Evolutionary conservation across 2,113 vertebrate species (phyloP).

Genomic region (Thamnophis sirtalis): DNA sequence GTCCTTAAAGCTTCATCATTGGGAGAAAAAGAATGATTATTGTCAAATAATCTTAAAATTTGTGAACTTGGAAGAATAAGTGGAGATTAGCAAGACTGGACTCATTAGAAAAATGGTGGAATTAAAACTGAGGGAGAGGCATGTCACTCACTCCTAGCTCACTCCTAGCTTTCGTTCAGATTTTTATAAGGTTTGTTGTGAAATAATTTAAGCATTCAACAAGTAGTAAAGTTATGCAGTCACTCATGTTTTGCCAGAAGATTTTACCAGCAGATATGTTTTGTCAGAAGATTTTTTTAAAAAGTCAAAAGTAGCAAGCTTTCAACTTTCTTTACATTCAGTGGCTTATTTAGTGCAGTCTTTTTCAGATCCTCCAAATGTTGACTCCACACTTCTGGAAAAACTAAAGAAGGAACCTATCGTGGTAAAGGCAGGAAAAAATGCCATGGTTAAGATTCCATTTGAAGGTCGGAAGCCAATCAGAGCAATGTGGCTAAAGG

Average conservation of each 20-base stretch:
- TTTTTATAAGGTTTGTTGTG: background rate
- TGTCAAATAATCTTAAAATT: background rate
- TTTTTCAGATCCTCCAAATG: constrained; percentile 76
- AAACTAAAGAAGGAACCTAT: constrained; percentile 72
- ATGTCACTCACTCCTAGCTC: background rate
- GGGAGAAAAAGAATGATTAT: background rate
- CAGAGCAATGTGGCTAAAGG: constrained; percentile 79
- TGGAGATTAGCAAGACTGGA: background rate
- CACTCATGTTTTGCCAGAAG: background rate
- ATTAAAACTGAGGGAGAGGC: background rate
- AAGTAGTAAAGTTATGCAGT: background rate
- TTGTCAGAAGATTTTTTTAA: background rate
- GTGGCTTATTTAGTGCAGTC: background rate
- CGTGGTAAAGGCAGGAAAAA: constrained; percentile 75
- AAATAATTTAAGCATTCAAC: background rate
- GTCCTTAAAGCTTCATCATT: background rate
- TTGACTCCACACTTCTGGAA: constrained; percentile 70
- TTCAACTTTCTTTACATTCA: background rate
- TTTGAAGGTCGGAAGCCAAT: constrained; percentile 78
- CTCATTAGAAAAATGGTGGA: background rate
- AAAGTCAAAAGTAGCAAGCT: background rate
- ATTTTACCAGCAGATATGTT: background rate
- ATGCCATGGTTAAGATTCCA: constrained; percentile 69
- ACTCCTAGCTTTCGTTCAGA: background rate
- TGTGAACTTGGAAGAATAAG: background rate